Base-by-base conservation (phyloP, 2,888 invertebrate genomes). In the Brachyopa scutellaris region DNA sequence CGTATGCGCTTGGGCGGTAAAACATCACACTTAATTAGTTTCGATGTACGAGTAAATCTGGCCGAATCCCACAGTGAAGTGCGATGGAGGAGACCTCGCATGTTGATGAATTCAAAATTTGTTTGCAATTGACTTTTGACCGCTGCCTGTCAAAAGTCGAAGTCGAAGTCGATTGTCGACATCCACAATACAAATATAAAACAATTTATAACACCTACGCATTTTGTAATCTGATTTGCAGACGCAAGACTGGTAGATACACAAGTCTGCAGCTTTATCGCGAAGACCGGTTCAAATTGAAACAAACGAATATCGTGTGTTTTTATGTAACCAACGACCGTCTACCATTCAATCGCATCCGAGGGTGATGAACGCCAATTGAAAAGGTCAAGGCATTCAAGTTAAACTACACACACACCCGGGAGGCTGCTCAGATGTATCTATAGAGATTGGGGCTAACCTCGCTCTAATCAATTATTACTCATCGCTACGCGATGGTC, bases 201-300 rank as follows among this genome's bases (percentile, higher is more conserved):
- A 74, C 67, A 79, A 79, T 74, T 79, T n/a, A n/a, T n/a, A 67
- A 62, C 80, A 70, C 80, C 80, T 76, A 80, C 80, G 80, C 80
- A 69, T 38, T 42, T 51, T n/a, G 13, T 69, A 69, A 74, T 74
- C 79, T 80, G 62, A 80, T 80, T 76, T 69, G 76, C 59, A 69
- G 64, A 62, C 74, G 36, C 61, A 61, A 53, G 36, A 33, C 70
- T 49, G 36, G 55, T 61, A 53, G 61, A 76, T 76, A 67, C 31
- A 11, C n/a, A 36, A 70, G 45, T 57, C 49, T 66, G 49, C 40
- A 33, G 33, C 47, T 53, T 47, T 31, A 33, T 70, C 55, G 73
- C 67, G 55, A 55, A n/a, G n/a, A 76, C 76, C 76, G 80, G 76
- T 69, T 70, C 62, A 33, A 26, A 26, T 6, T 26, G 26, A 6